phyloP scores from a whole-genome alignment of 2,797 vertebrate genomes.

The Catharus ustulatus region DNA sequence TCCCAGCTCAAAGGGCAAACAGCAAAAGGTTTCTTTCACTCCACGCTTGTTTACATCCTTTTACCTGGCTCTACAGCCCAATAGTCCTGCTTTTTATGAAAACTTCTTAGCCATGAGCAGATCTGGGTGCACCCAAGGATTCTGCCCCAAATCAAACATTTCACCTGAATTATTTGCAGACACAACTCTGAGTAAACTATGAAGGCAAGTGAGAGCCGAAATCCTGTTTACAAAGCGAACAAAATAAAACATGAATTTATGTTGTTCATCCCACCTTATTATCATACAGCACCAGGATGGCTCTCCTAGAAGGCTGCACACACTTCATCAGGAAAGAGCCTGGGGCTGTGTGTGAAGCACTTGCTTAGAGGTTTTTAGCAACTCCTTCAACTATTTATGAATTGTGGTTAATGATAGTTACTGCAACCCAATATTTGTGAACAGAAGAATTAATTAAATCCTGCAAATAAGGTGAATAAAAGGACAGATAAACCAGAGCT shows the following conservation, averaged over 20 bases:
- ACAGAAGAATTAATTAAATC: background rate
- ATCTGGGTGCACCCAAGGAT: background rate
- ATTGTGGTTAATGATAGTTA: slow-evolving; percentile 19
- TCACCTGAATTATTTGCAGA: background rate
- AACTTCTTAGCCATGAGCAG: background rate
- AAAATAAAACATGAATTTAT: background rate
- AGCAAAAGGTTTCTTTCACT: background rate
- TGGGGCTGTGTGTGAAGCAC: background rate
- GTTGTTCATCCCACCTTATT: background rate
- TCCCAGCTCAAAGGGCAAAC: background rate
- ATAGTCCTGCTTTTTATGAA: background rate
- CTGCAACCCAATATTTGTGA: background rate
- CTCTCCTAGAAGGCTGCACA: background rate
- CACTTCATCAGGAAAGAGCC: background rate
- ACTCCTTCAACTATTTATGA: slow-evolving; percentile 2
- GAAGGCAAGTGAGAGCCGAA: background rate
- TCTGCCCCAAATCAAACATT: background rate
- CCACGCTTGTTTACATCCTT: background rate
- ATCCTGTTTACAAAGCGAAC: background rate
- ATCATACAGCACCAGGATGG: background rate
- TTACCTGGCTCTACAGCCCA: background rate
- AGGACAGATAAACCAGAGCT: background rate
- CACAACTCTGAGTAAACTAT: background rate
- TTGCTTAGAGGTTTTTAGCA: background rate
- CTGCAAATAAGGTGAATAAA: background rate